Base-by-base conservation (phyloP, 2,797 vertebrate species). In the Megaceryle alcyon region DNA sequence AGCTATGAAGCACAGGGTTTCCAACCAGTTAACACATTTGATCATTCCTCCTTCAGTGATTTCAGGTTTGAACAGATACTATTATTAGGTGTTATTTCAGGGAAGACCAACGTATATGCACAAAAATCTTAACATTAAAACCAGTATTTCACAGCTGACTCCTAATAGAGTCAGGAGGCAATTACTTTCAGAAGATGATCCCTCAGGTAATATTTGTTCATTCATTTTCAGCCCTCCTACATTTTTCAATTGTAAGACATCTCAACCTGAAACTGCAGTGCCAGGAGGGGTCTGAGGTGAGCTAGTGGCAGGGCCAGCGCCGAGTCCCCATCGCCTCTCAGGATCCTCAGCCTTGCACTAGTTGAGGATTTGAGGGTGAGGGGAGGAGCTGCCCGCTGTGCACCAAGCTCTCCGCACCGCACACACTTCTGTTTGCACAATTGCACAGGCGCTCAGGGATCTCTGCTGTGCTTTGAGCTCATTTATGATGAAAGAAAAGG, bases 241-340 rank as follows among this genome's bases (percentile, higher is more conserved):
- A 14, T 23, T 39, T 44, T 76, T 39, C 59, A 44, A 9, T 8
- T 21, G 46, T 9, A 33, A 66, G 59, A 44, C 14, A 39, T 10
- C 39, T 56, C 35, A 76, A 49, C 15, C 12, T 1, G 2, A 37
- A 71, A 37, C 5, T 1, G 1, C 39, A 41, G 35, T 4, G 7
- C n/a, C 44, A 22, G 12, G 18, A 65, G 14, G n/a, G 15, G 43
- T 12, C 5, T 3, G 29, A 19, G 21, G 22, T 9, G 43, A 71
- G 29, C 2, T 2, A 18, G 13, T 3, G 26, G 13, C 43, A 72
- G 17, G 9, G 15, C 8, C 0, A 0, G 31, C 31, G 41, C 18
- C 13, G 35, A 64, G 31, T 7, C 10, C 23, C 66, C 44, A 22
- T 59, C 19, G 2, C 44, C n/a, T 19, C 25, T 44, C 0, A 4